Percentiles rank a stretch among this genome's conserved stretches.
Conservation (phyloP, 2,113 vertebrate species). For the Mesitornis unicolor region DNA sequence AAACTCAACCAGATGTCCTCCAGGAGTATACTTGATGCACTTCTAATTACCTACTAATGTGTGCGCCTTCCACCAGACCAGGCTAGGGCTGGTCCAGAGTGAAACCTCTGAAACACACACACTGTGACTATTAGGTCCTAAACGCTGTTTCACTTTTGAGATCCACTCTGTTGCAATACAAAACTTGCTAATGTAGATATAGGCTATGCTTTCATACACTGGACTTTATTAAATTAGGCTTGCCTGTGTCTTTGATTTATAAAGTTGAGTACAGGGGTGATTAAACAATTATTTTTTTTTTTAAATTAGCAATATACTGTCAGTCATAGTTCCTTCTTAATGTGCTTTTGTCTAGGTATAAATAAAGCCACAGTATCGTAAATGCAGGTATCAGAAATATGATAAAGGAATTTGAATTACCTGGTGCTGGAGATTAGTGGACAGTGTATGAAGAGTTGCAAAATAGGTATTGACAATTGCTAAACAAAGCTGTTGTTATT, state of each 20-base stretch:
- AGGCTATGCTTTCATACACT: background rate
- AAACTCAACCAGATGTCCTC: background rate
- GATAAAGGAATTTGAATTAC: background rate
- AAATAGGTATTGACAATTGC: background rate
- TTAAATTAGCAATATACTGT: background rate
- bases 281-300: background rate
- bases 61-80: background rate
- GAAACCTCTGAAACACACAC: background rate
- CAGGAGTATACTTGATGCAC: background rate
- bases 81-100: background rate
- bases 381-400: background rate
- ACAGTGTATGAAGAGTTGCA: background rate
- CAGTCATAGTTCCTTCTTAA: background rate
- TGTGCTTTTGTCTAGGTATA: background rate
- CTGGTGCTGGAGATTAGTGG: slow-evolving; percentile 1
- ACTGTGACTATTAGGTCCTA: background rate
- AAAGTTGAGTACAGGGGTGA: background rate
- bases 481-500: slow-evolving; percentile 7
- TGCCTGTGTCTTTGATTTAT: background rate
- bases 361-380: background rate
- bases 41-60: background rate
- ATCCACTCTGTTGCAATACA: background rate
- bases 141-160: background rate
- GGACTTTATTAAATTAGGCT: background rate
- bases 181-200: background rate